Conservation (phyloP, 2,113 vertebrate species). For the Mus spicilegus region DNA sequence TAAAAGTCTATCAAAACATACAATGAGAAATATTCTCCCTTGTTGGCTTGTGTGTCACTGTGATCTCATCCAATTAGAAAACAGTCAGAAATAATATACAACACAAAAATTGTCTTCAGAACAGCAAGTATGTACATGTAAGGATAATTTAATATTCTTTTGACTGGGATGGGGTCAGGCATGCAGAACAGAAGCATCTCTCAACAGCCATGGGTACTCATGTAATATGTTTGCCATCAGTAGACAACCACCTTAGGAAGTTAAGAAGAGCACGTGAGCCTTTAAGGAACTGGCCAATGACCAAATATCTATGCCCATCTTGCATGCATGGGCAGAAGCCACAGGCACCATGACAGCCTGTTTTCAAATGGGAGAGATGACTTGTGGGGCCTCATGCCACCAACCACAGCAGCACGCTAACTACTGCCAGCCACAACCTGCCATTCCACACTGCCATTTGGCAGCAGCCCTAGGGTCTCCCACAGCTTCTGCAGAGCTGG, state of each 20-base stretch:
- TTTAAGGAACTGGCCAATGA: background rate
- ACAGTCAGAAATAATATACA: background rate
- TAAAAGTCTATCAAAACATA: background rate
- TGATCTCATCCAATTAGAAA: conserved; percentile 24
- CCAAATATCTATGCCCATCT: background rate
- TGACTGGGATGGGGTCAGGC: background rate
- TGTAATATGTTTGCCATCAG: background rate
- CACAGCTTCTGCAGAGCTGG: background rate
- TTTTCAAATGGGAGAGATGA: background rate
- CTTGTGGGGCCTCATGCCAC: background rate
- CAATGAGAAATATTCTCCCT: background rate
- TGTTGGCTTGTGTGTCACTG: background rate
- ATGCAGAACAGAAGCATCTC: accelerated
- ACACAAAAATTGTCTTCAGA: background rate
- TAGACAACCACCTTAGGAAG: background rate
- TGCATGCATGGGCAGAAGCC: conserved; percentile 1
- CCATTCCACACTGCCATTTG: background rate
- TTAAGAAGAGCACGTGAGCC: background rate
- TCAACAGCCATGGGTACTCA: accelerated
- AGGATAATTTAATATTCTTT: background rate
- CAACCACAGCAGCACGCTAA: background rate
- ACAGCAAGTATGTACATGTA: background rate
- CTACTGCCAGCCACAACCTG: background rate
- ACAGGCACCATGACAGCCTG: background rate
- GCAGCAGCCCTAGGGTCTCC: background rate